Evolutionary conservation across 2,888 invertebrate species (phyloP), one percentile per base, ranked within the genome.

Genomic region (Bembecia ichneumoniformis): DNA sequence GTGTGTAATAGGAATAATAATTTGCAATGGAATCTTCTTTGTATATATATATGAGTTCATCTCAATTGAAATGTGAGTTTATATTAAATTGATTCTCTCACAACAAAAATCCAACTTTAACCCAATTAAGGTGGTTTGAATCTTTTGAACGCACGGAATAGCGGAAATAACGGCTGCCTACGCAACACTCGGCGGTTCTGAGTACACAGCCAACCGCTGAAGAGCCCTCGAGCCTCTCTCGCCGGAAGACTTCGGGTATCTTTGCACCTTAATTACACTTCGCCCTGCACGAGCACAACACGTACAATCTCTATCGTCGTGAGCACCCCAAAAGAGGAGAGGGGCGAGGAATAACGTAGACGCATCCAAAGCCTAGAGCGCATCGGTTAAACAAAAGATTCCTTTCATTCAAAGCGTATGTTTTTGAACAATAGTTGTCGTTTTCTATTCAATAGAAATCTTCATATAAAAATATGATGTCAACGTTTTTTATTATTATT

Each of bases 211-310:
- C 74, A 74, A 74, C 82, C 82, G 71, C 68, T 74, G 66, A 68
- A 81, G 83, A 64, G 74, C 71, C 52, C 86, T 86, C 61, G 60
- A 77, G 69, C 56, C 71, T 66, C 79, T 77, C 75, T 64, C 71
- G 70, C 68, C 70, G 68, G 72, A 71, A 76, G 80, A 77, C 82
- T 82, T 80, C 71, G 80, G 82, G 76, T 83, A 86, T 84, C 86
- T 82, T 84, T 83, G 79, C 83, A 82, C 86, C 82, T 84, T 87
- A 86, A 87, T 86, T 84, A 83, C 81, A 77, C 79, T 75, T 68
- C 56, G 71, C 73, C 68, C 66, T 59, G 66, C 63, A 72, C 68
- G 77, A 79, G 80, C 73, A 75, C 73, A 73, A 52, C 80, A 81
- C 80, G 80, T 81, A 77, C 74, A 66, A 59, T 58, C 73, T 73